Percentiles rank a stretch among this genome's conserved stretches.
phyloP scores from a whole-genome alignment of 2,888 invertebrate genomes.

The Fragum fragum region DNA sequence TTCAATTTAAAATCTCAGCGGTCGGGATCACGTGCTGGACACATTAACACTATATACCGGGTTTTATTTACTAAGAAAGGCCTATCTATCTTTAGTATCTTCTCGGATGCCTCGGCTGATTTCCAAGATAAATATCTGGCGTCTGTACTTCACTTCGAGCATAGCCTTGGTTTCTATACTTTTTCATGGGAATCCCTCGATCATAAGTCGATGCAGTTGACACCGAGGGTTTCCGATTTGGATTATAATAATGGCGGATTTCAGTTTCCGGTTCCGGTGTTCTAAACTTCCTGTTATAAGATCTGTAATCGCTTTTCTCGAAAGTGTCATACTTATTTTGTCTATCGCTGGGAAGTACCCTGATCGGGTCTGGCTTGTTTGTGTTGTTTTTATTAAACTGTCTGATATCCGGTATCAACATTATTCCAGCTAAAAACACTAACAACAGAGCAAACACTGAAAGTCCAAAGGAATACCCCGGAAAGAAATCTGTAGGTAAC shows the following conservation, averaged over 20 bases:
- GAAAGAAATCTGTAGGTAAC: constrained; percentile 47
- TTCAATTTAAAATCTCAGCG: too few species aligned
- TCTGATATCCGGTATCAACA: constrained; percentile 63
- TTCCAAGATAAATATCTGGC: constrained; percentile 56
- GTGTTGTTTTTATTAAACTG: constrained; percentile 32
- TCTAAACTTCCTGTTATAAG: constrained; percentile 50
- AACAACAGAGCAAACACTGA: constrained; percentile 41
- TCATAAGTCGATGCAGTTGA: constrained; percentile 10
- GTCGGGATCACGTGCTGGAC: too few species aligned
- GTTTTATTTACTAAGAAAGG: too few species aligned
- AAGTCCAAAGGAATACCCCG: constrained; percentile 59
- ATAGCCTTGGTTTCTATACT: neutral
- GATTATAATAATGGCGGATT: constrained; percentile 54
- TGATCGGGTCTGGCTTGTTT: neutral
- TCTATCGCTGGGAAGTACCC: constrained; percentile 16
- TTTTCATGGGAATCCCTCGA: neutral
- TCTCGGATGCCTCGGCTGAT: constrained; percentile 25
- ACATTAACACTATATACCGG: too few species aligned
- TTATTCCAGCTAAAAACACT: constrained; percentile 52
- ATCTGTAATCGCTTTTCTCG: constrained; percentile 18
- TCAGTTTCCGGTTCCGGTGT: constrained; percentile 36
- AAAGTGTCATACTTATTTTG: constrained; percentile 31
- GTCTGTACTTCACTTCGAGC: constrained; percentile 47
- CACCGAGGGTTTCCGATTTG: constrained; percentile 45
- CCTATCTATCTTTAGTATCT: constrained; percentile 27